Evolutionary conservation across 1,140 invertebrate genomes (phyloP).

Genomic region (Drosophila ogumai): DNA sequence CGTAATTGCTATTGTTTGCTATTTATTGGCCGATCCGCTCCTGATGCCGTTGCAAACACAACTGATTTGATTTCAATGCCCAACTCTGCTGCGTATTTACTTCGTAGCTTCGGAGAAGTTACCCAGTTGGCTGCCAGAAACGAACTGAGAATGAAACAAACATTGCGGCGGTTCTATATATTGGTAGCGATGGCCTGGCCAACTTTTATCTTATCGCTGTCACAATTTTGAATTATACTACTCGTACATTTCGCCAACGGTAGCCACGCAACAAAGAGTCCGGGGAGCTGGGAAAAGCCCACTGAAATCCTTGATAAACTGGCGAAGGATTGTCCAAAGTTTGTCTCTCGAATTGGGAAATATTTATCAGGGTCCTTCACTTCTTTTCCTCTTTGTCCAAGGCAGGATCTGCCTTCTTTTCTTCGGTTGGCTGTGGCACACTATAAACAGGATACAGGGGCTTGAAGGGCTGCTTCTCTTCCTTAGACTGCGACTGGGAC

Average conservation of each 20-base stretch:
- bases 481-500: neutral
- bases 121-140: constrained; percentile 44
- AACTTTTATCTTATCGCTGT: constrained; percentile 70
- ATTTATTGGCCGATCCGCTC: constrained; percentile 31
- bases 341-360: neutral
- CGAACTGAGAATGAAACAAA: constrained; percentile 69
- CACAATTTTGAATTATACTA: constrained; percentile 37
- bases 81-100: constrained; percentile 22
- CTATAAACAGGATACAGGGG: constrained; percentile 70
- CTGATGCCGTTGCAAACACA: constrained; percentile 52
- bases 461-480: constrained; percentile 16
- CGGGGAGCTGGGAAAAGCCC: neutral
- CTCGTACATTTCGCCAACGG: constrained; percentile 12
- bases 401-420: neutral
- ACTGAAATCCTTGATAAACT: neutral
- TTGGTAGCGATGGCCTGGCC: constrained; percentile 25
- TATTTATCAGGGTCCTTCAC: neutral
- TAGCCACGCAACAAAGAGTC: constrained; percentile 3
- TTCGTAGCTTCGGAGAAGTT: constrained; percentile 13
- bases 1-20: constrained; percentile 11
- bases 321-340: no score
- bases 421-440: constrained; percentile 23
- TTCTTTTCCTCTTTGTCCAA: constrained; percentile 17
- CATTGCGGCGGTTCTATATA: constrained; percentile 32
- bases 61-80: constrained; percentile 62